A percentile compares a stretch with the other conserved stretches of the same genome.
Evolutionary conservation across 2,113 vertebrate genomes (phyloP).

Genomic region (Oryzias curvinotus): DNA sequence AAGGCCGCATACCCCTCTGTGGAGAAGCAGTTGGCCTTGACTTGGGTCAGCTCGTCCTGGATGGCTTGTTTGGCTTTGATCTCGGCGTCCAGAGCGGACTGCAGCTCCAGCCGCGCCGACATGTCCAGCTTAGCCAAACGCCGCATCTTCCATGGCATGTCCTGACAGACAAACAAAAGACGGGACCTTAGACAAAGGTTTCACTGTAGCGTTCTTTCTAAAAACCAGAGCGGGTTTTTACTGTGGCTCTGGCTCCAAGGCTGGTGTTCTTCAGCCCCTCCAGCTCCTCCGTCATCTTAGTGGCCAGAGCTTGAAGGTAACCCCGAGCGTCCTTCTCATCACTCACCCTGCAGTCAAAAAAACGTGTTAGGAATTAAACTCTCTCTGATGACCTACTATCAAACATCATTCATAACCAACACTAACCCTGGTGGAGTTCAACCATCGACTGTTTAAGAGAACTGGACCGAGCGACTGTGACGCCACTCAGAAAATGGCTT

Average conservation of each 20-base stretch:
- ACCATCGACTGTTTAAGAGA: no score
- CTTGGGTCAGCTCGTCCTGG: conserved; percentile 95
- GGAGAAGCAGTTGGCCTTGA: conserved; percentile 91
- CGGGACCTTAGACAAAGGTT: not conserved
- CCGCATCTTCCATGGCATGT: conserved; percentile 99
- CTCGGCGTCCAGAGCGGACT: conserved; percentile 95
- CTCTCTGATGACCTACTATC: accelerated
- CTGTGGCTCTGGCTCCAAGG: conserved; percentile 91
- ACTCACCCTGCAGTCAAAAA: conserved; percentile 85
- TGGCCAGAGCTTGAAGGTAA: conserved; percentile 96
- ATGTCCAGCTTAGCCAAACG: conserved; percentile 98
- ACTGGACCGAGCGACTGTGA: no score
- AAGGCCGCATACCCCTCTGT: conserved; percentile 86
- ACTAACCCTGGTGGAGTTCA: no score
- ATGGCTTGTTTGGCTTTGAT: conserved; percentile 96
- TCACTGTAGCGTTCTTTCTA: not conserved
- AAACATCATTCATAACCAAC: not conserved
- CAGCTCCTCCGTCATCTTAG: conserved; percentile 98
- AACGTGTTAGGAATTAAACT: not conserved
- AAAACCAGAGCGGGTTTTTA: conserved; percentile 60
- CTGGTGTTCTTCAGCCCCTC: conserved; percentile 94
- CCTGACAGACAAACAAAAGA: conserved; percentile 68
- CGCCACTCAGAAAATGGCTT: no score
- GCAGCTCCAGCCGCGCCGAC: conserved; percentile 95
- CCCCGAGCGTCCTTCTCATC: conserved; percentile 98